These are phyloP conservation scores for Ips typographus DNA, from an alignment of 1,140 invertebrate species.

Conservation along the genomic window DNA sequence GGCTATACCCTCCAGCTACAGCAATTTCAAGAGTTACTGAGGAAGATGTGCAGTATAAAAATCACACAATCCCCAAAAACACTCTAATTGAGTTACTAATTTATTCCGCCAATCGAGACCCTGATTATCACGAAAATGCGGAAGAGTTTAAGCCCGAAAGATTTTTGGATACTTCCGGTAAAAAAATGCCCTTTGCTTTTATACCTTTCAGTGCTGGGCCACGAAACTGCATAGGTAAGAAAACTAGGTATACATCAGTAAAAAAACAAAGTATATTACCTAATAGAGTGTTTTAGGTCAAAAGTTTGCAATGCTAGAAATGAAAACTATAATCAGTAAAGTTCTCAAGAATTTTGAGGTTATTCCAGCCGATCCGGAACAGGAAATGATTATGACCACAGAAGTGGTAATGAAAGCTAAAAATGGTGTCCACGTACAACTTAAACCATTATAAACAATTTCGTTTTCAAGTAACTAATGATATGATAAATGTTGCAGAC, in stretches of 20 bases:
- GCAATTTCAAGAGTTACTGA: conserved; percentile 63
- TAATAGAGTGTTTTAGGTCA: conserved; percentile 54
- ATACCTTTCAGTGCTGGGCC: conserved; percentile 27
- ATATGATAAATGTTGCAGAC: too few species aligned
- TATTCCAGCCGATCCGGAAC: conserved; percentile 39
- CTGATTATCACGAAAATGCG: conserved; percentile 67
- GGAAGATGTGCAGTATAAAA: conserved; percentile 53
- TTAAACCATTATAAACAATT: background rate
- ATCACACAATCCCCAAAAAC: conserved; percentile 27
- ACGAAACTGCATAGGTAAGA: conserved; percentile 24
- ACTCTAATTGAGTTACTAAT: conserved; percentile 13
- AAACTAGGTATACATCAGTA: too few species aligned
- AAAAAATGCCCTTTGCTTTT: conserved; percentile 29
- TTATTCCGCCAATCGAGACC: conserved; percentile 63
- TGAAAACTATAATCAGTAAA: conserved; percentile 67
- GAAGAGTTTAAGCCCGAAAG: conserved; percentile 74
- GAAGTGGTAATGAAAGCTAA: background rate
- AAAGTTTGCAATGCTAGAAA: conserved; percentile 76
- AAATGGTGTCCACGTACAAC: background rate
- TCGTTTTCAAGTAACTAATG: too few species aligned
- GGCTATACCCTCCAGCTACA: conserved; percentile 73
- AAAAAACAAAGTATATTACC: too few species aligned
- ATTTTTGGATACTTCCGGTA: conserved; percentile 63
- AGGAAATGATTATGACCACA: background rate
- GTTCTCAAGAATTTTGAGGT: conserved; percentile 66